Evolutionary conservation across 2,888 invertebrate species (phyloP), one percentile per base, ranked within the genome.

Genomic region (Drosophila subsilvestris): DNA sequence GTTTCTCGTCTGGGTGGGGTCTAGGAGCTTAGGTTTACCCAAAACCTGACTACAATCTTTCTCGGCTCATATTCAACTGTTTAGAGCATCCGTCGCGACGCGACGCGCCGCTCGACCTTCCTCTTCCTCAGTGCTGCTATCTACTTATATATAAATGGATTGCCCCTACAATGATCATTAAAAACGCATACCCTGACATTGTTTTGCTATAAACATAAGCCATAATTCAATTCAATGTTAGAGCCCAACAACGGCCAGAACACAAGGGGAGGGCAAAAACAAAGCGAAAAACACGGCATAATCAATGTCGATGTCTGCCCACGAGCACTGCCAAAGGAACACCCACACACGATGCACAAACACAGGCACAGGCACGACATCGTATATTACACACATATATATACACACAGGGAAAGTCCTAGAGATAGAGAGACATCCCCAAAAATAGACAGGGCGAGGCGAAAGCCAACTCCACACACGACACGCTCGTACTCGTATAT

Each of bases 191-290:
- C 68, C 53, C 48, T 63, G 53, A 74, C 79, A 87, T 86, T 83
- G 73, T 87, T 86, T 86, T 74, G 69, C 88, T 62, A 86, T 86
- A 86, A 86, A 76, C 83, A 87, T 79, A 76, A 86, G 74, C 83
- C 79, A 86, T 86, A 86, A 86, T 86, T 88, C 81, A 86, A 87
- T 83, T 87, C 78, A 78, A 81, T 81, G 72, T 68, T 48, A 49
- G 25, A 43, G 53, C 32, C 32, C 32, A 18, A 32, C 22, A 45
- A n/a, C 55, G 74, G 72, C 76, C 60, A 68, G 69, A 50, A 74
- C 65, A 75, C 63, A 63, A 49, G 67, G 61, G 47, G 25, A 62
- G 50, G 42, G 20, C 60, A 45, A 62, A 65, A 67, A 65, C 65
- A 61, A 73, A 67, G 66, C 42, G 71, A 74, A 80, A 78, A 78